Conservation (phyloP, 2,797 vertebrate species). For the Xiphorhynchus erythropygius region DNA sequence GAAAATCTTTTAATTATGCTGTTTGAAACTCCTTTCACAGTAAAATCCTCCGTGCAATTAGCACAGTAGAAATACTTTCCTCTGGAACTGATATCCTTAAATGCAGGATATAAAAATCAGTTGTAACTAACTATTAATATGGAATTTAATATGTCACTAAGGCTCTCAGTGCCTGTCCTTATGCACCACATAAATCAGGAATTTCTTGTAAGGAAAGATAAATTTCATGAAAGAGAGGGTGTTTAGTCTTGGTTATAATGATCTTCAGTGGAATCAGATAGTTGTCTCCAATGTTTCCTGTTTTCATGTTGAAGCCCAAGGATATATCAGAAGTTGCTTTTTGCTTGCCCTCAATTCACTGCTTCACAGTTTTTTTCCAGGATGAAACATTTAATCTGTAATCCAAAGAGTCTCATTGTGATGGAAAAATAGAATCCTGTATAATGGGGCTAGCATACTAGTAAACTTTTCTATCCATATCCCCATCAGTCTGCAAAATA, state of each 20-base stretch:
- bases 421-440: not conserved
- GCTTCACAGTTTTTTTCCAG: not conserved
- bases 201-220: not conserved
- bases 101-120: not conserved
- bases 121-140: not conserved
- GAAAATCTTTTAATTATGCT: conserved; percentile 4
- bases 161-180: not conserved
- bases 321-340: not conserved
- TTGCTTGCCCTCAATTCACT: not conserved
- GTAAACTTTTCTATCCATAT: not conserved
- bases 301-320: not conserved
- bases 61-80: not conserved
- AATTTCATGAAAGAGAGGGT: not conserved
- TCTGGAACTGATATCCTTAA: conserved; percentile 11
- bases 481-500: not conserved
- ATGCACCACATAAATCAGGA: not conserved
- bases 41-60: not conserved
- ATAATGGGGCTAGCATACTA: not conserved
- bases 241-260: not conserved
- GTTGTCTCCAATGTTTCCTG: not conserved
- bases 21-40: not conserved
- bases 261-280: not conserved
- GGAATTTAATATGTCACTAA: not conserved
- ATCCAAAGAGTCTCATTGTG: not conserved
- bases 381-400: not conserved